phyloP scores from a whole-genome alignment of 2,888 invertebrate species.

The Leucoma salicis region DNA sequence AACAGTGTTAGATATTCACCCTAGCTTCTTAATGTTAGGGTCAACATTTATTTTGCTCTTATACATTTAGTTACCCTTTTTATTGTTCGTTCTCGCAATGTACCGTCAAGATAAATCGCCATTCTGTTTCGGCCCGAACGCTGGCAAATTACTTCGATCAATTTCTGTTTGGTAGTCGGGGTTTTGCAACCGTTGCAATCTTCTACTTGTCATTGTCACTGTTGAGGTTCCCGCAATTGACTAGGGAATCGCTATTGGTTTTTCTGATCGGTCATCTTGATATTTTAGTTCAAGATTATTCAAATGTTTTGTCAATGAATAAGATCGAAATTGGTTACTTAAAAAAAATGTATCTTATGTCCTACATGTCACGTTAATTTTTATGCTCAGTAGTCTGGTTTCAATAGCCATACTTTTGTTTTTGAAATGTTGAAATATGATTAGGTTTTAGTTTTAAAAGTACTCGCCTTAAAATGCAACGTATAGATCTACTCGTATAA shows the following conservation, averaged over 20 bases:
- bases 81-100: conserved; percentile 1
- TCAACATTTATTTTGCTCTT: background rate
- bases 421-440: no score
- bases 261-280: conserved; percentile 15
- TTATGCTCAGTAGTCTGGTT: no score
- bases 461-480: conserved; percentile 46
- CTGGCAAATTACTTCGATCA: conserved; percentile 72
- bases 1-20: no score
- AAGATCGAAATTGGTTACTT: no score
- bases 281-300: no score
- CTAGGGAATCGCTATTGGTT: conserved; percentile 24
- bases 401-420: no score
- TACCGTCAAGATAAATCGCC: conserved; percentile 47
- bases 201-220: conserved; percentile 73
- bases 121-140: conserved; percentile 46
- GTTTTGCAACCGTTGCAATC: conserved; percentile 70
- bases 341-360: no score
- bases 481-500: no score
- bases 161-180: conserved; percentile 53
- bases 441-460: no score
- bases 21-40: no score
- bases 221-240: conserved; percentile 34
- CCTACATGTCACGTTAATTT: no score
- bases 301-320: no score
- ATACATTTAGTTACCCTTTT: background rate